phyloP scores from a whole-genome alignment of 2,888 invertebrate species.

The Prosopocoilus inquinatus region DNA sequence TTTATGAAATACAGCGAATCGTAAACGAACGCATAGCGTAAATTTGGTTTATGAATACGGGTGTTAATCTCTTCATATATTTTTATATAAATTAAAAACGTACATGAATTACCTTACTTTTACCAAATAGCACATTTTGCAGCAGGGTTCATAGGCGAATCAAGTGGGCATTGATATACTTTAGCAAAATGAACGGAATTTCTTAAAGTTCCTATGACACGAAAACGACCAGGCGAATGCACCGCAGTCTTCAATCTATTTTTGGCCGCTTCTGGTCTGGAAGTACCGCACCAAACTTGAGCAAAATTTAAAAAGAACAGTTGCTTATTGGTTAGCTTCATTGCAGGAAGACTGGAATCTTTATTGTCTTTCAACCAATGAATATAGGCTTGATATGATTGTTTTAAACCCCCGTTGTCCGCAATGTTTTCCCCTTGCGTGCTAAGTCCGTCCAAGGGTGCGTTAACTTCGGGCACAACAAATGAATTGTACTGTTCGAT shows the following conservation, averaged over 20 bases:
- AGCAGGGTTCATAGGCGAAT: slow-evolving; percentile 18
- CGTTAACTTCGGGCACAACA: slow-evolving; percentile 74
- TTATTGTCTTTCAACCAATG: slow-evolving; percentile 64
- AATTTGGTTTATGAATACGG: too few relatives aligned
- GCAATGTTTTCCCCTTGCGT: slow-evolving; percentile 94
- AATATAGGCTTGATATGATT: slow-evolving; percentile 83
- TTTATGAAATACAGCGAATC: too few relatives aligned
- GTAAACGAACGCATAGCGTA: too few relatives aligned
- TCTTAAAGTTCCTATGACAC: slow-evolving; percentile 19
- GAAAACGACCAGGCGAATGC: slow-evolving; percentile 77
- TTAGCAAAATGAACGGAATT: slow-evolving; percentile 18
- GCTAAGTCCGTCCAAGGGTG: slow-evolving; percentile 72
- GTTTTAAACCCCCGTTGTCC: slow-evolving; percentile 93
- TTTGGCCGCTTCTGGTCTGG: slow-evolving; percentile 76
- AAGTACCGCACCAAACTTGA: slow-evolving; percentile 80
- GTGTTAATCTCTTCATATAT: too few relatives aligned
- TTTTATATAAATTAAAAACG: too few relatives aligned
- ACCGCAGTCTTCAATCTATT: slow-evolving; percentile 80
- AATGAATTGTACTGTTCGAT: slow-evolving; percentile 86
- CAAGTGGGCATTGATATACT: slow-evolving; percentile 8
- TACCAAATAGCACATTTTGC: slow-evolving; percentile 19
- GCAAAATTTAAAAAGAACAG: slow-evolving; percentile 91
- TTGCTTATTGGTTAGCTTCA: slow-evolving; percentile 76
- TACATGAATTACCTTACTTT: too few relatives aligned
- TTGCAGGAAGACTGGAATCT: slow-evolving; percentile 66